Conservation (phyloP, 2,113 vertebrate genomes). For the Colistium nudipinnis region DNA sequence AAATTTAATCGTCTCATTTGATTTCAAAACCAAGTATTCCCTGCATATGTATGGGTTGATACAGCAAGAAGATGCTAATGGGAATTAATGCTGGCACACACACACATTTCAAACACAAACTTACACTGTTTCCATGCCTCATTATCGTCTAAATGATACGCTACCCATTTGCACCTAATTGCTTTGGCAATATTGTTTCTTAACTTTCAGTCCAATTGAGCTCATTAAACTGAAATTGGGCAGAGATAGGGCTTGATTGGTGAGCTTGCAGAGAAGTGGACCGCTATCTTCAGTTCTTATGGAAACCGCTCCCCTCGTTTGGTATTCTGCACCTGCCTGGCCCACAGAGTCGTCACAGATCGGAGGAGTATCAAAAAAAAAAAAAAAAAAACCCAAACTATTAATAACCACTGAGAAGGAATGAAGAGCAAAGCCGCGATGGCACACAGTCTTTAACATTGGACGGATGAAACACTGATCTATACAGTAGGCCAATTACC, state of each 20-base stretch:
- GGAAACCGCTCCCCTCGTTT: constrained; percentile 62
- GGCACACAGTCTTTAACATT: constrained; percentile 39
- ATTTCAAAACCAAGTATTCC: background rate
- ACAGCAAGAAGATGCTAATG: no score
- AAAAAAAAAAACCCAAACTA: constrained; percentile 17
- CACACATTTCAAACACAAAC: constrained; percentile 3
- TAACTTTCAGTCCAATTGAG: constrained; percentile 63
- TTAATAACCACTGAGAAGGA: constrained; percentile 57
- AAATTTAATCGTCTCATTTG: no score
- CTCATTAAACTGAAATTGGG: constrained; percentile 68
- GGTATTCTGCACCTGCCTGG: constrained; percentile 66
- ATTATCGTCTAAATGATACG: constrained; percentile 58
- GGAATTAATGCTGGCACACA: background rate
- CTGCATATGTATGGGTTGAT: background rate
- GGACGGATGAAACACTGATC: constrained; percentile 49
- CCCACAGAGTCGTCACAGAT: constrained; percentile 41
- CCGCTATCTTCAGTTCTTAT: constrained; percentile 58
- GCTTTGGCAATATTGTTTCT: constrained; percentile 66
- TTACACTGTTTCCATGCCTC: constrained; percentile 29
- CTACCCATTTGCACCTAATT: constrained; percentile 59
- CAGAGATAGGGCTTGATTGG: constrained; percentile 60
- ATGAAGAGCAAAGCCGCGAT: constrained; percentile 40
- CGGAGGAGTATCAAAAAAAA: constrained; percentile 35
- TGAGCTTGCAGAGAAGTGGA: constrained; percentile 39
- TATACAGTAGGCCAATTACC: constrained; percentile 56